Percentiles rank a stretch among this genome's conserved stretches.
Evolutionary conservation across 2,113 vertebrate species (phyloP).

Genomic region (Stictonetta naevosa): DNA sequence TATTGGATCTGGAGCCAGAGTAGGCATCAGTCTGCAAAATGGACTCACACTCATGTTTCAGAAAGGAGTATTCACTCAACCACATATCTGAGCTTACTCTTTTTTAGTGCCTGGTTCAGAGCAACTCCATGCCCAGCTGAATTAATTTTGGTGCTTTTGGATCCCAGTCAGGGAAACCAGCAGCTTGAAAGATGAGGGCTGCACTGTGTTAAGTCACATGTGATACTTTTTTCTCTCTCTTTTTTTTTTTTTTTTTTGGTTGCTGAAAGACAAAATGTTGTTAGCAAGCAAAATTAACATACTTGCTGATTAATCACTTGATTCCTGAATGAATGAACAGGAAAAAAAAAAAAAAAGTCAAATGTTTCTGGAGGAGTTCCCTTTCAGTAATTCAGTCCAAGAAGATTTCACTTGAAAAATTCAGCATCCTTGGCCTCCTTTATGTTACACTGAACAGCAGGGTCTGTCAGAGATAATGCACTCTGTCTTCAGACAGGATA

Average conservation of each 20-base stretch:
- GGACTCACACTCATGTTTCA: not conserved
- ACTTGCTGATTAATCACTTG: not conserved
- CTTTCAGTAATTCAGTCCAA: not conserved
- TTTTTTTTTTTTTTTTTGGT: not conserved
- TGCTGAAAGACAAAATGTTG: not conserved
- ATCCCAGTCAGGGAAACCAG: not conserved
- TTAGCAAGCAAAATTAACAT: not conserved
- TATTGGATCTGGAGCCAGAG: not conserved
- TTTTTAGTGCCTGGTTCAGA: not conserved
- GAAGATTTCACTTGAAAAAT: conserved; percentile 8
- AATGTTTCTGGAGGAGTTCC: not conserved
- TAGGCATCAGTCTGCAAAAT: not conserved
- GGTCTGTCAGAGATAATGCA: not conserved
- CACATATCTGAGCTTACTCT: not conserved
- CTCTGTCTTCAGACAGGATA: not conserved
- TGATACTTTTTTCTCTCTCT: not conserved
- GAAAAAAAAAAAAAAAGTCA: not conserved
- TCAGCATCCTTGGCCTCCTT: not conserved
- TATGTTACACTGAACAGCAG: not conserved
- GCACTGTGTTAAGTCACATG: not conserved
- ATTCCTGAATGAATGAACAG: not conserved
- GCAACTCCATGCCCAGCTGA: not conserved
- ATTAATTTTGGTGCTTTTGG: not conserved
- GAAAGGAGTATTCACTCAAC: not conserved
- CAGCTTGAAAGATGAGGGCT: not conserved